A percentile compares a stretch with the other conserved stretches of the same genome.
Evolutionary conservation across 2,113 vertebrate genomes (phyloP).

Genomic region (Fregata magnificens): DNA sequence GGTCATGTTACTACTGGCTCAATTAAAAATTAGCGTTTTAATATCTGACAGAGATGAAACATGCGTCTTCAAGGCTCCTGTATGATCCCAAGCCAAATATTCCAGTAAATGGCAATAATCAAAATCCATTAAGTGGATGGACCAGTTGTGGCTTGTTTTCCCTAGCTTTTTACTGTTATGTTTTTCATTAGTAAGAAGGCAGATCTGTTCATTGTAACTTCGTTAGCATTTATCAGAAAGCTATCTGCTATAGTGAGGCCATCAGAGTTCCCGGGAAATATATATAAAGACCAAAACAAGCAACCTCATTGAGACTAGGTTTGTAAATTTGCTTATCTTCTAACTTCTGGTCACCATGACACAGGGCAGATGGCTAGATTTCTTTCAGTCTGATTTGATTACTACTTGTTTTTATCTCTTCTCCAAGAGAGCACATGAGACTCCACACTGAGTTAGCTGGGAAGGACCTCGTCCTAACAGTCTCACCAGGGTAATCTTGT

Average conservation of each 20-base stretch:
- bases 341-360: slow-evolving; percentile 43
- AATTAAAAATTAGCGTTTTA: neutral
- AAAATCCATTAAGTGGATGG: slow-evolving; percentile 6
- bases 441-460: neutral
- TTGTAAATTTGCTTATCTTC: slow-evolving; percentile 37
- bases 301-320: slow-evolving; percentile 42
- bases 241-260: neutral
- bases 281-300: slow-evolving; percentile 44
- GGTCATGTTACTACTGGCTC: neutral
- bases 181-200: slow-evolving; percentile 34
- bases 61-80: neutral
- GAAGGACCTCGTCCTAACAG: neutral
- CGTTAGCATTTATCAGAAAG: slow-evolving; percentile 53
- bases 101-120: slow-evolving; percentile 30
- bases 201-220: slow-evolving; percentile 15
- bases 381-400: slow-evolving; percentile 64
- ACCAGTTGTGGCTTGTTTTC: neutral
- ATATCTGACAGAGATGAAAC: neutral
- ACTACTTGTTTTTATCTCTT: slow-evolving; percentile 26
- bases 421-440: neutral
- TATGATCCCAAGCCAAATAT: slow-evolving; percentile 23
- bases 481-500: neutral
- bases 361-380: slow-evolving; percentile 58
- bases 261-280: neutral
- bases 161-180: slow-evolving; percentile 10